Evolutionary conservation across 53 echinoderm and acorn worm species (phyloP).

Genomic region (Paracentrotus lividus): DNA sequence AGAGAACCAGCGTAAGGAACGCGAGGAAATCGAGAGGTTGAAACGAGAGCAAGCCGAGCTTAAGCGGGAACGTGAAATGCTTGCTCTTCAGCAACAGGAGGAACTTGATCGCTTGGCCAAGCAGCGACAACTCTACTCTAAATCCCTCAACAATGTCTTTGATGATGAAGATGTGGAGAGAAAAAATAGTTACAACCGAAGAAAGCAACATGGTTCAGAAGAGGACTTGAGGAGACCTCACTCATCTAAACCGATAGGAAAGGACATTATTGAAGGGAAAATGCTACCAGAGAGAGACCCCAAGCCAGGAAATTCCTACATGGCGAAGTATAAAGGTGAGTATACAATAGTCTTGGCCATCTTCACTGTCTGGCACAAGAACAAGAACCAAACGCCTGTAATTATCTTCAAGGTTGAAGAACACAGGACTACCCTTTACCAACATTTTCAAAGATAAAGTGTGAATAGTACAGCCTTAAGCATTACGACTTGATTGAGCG

Average conservation of each 20-base stretch:
- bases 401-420: too few species aligned
- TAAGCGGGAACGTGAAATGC: constrained; percentile 69
- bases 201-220: constrained; percentile 49
- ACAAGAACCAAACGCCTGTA: too few species aligned
- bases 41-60: constrained; percentile 83
- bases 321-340: constrained; percentile 91
- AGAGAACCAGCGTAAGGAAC: constrained; percentile 74
- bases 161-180: constrained; percentile 62
- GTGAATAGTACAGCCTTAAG: too few species aligned
- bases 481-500: too few species aligned
- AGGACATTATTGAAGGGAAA: constrained; percentile 70
- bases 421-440: too few species aligned
- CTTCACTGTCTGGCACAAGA: too few species aligned
- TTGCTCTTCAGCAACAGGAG: constrained; percentile 80
- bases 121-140: constrained; percentile 53
- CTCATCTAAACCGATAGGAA: constrained; percentile 25
- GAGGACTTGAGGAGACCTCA: constrained; percentile 38
- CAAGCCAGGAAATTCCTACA: constrained; percentile 76
- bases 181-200: constrained; percentile 60
- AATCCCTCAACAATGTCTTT: constrained; percentile 62
- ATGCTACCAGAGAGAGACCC: constrained; percentile 85
- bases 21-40: constrained; percentile 77
- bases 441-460: too few species aligned
- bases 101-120: constrained; percentile 70
- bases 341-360: too few species aligned